phyloP scores from a whole-genome alignment of 2,797 vertebrate species.

The Uromys caudimaculatus region DNA sequence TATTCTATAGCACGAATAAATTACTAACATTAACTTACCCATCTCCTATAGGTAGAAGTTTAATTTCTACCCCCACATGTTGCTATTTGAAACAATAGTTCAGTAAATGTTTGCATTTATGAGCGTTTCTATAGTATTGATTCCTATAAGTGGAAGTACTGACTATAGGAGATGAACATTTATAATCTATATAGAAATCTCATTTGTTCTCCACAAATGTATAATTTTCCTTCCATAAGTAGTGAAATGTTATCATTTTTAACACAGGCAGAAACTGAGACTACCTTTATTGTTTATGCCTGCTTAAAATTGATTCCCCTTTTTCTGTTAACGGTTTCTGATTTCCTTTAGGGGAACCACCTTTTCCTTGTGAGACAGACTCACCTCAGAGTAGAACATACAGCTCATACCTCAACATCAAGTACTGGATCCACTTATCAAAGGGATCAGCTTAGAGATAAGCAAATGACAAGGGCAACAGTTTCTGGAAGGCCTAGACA shows the following conservation, averaged over 20 bases:
- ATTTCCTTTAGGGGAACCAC: not conserved
- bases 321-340: not conserved
- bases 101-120: not conserved
- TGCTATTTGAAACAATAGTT: slow-evolving; percentile 12
- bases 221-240: not conserved
- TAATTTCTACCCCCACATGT: not conserved
- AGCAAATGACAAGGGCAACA: not conserved
- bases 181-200: not conserved
- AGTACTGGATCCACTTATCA: not conserved
- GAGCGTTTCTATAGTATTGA: not conserved
- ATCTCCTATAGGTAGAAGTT: not conserved
- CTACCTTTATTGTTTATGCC: not conserved
- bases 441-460: not conserved
- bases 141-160: not conserved
- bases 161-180: not conserved
- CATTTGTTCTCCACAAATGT: not conserved
- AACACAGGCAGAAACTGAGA: not conserved
- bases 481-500: not conserved
- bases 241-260: not conserved
- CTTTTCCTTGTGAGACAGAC: not conserved
- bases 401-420: not conserved
- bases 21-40: not conserved
- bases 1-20: not conserved
- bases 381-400: not conserved
- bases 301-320: not conserved